A percentile compares a stretch with the other conserved stretches of the same genome.
Conservation (phyloP, 1,140 invertebrate species). For the Drosophila triauraria region DNA sequence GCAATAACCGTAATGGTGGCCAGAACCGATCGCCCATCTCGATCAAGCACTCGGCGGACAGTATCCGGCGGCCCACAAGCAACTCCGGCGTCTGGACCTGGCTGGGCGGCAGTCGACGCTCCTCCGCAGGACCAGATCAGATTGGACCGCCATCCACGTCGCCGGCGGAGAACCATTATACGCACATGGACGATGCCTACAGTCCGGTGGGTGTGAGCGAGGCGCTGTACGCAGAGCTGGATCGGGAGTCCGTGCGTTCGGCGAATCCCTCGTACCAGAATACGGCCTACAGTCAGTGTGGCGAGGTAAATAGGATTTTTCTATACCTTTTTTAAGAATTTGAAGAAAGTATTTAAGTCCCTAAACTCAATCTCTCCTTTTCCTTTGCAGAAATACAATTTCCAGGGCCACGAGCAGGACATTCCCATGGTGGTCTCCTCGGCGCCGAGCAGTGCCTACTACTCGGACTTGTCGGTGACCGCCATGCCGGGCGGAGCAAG, state of each 20-base stretch:
- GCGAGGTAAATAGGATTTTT: conserved; percentile 84
- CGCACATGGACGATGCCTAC: conserved; percentile 89
- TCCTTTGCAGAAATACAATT: conserved; percentile 76
- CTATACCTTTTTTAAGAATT: background rate
- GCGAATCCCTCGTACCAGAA: conserved; percentile 89
- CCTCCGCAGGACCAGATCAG: conserved; percentile 85
- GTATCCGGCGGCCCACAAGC: conserved; percentile 86
- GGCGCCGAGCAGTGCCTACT: conserved; percentile 90
- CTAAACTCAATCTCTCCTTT: too few relatives aligned
- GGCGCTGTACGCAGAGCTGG: conserved; percentile 89
- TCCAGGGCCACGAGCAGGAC: conserved; percentile 87
- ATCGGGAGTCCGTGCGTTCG: conserved; percentile 86
- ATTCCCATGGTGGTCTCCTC: conserved; percentile 88
- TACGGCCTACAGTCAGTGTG: conserved; percentile 88
- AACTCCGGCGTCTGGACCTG: conserved; percentile 89
- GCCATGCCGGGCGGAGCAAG: conserved; percentile 84
- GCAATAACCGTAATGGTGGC: conserved; percentile 79
- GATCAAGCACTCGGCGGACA: conserved; percentile 83
- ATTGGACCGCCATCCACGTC: conserved; percentile 84
- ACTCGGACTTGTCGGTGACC: conserved; percentile 88
- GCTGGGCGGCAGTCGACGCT: conserved; percentile 87
- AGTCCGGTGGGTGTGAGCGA: conserved; percentile 86
- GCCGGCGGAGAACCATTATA: conserved; percentile 90
- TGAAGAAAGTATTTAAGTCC: background rate
- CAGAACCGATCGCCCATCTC: conserved; percentile 81